phyloP scores from a whole-genome alignment of 2,797 vertebrate genomes.

The Centropyge bicolor region DNA sequence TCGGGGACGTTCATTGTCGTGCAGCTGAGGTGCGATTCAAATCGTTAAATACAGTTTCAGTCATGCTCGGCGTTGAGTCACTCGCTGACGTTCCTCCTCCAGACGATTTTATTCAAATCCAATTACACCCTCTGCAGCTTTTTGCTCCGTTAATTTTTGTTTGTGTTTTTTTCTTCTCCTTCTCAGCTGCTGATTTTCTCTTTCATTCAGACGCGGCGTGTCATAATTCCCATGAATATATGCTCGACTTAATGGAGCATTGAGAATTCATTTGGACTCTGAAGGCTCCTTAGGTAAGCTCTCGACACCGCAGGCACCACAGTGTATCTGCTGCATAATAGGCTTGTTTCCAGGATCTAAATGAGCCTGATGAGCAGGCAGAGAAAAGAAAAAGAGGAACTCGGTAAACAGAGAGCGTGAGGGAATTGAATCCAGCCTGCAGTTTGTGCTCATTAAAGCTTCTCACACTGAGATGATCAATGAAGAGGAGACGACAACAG shows the following conservation, averaged over 20 bases:
- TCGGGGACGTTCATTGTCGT: background rate
- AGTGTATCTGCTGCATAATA: slow-evolving; percentile 54
- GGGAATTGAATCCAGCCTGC: slow-evolving; percentile 29
- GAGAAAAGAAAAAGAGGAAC: slow-evolving; percentile 36
- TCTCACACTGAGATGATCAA: slow-evolving; percentile 47
- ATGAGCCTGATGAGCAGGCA: slow-evolving; percentile 41
- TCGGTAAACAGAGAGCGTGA: slow-evolving; percentile 34
- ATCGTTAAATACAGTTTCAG: slow-evolving; percentile 6
- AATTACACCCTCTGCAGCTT: slow-evolving; percentile 65
- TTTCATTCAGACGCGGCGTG: slow-evolving; percentile 50
- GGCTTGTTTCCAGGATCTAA: slow-evolving; percentile 66
- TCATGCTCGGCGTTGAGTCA: slow-evolving; percentile 27
- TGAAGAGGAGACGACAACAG: slow-evolving; percentile 14
- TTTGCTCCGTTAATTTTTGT: slow-evolving; percentile 65
- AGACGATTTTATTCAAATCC: slow-evolving; percentile 65
- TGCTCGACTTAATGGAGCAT: slow-evolving; percentile 65
- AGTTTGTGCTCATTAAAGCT: slow-evolving; percentile 51
- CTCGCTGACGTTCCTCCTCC: slow-evolving; percentile 40
- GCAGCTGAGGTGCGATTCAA: slow-evolving; percentile 1
- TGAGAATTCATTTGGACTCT: slow-evolving; percentile 70
- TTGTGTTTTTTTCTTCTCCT: slow-evolving; percentile 53
- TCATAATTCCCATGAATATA: slow-evolving; percentile 71
- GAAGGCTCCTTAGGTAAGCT: slow-evolving; percentile 69
- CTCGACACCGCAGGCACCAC: slow-evolving; percentile 46
- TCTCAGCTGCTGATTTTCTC: slow-evolving; percentile 47